Percentiles rank a stretch among this genome's conserved stretches.
These are phyloP conservation scores for Podarcis lilfordi DNA, from an alignment of 2,797 vertebrate genomes.

Conservation along the genomic window DNA sequence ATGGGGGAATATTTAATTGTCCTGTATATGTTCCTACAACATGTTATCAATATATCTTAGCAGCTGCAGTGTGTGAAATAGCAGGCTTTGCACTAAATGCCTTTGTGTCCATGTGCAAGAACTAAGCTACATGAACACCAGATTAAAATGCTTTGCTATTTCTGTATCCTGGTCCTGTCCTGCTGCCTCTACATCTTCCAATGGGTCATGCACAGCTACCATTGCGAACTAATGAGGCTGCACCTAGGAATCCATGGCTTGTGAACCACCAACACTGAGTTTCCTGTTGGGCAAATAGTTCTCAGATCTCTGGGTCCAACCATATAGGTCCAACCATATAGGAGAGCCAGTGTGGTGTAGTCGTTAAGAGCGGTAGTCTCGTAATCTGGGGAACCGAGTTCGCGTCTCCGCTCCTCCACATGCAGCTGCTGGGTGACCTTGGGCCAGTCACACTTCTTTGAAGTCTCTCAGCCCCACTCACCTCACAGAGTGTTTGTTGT, in stretches of 20 bases:
- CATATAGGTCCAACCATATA: neutral
- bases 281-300: neutral
- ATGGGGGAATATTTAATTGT: neutral
- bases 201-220: neutral
- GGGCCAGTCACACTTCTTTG: no score
- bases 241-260: neutral
- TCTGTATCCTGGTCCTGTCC: neutral
- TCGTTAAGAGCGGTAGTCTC: no score
- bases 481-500: no score
- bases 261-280: neutral
- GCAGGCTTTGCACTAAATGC: neutral
- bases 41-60: neutral
- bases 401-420: no score
- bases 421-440: no score
- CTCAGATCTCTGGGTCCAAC: neutral
- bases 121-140: neutral
- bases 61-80: neutral
- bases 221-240: neutral
- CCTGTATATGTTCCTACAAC: no score
- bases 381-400: no score
- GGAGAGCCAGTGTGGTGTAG: no score
- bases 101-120: neutral
- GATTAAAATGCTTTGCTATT: neutral
- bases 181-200: neutral
- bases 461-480: no score